Evolutionary conservation across 2,888 invertebrate species (phyloP).

Genomic region (Plagiodera versicolora): DNA sequence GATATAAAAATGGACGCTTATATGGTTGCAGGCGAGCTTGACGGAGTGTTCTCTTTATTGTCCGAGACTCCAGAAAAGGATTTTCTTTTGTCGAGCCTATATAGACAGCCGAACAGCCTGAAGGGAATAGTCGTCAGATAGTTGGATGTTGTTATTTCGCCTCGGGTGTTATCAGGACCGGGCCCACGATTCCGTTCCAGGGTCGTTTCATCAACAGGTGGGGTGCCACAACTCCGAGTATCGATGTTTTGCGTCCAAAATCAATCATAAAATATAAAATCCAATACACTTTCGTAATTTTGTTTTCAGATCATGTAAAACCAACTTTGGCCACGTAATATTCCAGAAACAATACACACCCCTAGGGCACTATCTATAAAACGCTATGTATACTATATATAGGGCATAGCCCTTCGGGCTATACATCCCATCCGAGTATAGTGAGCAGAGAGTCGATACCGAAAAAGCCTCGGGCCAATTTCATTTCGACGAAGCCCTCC

Average conservation of each 20-base stretch:
- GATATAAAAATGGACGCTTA: conserved; percentile 29
- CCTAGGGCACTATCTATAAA: not conserved
- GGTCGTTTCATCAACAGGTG: too few species aligned
- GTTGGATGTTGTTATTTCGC: conserved; percentile 1
- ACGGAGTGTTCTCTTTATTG: conserved; percentile 30
- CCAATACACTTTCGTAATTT: not conserved
- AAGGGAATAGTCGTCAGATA: conserved; percentile 6
- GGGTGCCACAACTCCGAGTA: too few species aligned
- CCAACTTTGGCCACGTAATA: not conserved
- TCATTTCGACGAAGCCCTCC: not conserved
- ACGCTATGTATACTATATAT: not conserved
- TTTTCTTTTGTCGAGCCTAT: conserved; percentile 24
- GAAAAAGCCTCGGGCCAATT: not conserved
- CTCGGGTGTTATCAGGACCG: not conserved
- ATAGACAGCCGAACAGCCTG: not conserved
- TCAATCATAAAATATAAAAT: too few species aligned
- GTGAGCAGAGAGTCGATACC: not conserved
- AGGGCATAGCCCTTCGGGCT: not conserved
- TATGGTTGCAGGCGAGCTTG: conserved; percentile 28
- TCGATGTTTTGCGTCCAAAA: too few species aligned
- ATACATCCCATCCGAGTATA: not conserved
- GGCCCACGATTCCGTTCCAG: not conserved
- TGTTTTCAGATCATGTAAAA: not conserved
- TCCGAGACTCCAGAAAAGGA: conserved; percentile 25
- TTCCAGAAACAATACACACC: not conserved